A percentile compares a stretch with the other conserved stretches of the same genome.
Conservation (phyloP, 2,888 invertebrate species). For the Tineola bisselliella region DNA sequence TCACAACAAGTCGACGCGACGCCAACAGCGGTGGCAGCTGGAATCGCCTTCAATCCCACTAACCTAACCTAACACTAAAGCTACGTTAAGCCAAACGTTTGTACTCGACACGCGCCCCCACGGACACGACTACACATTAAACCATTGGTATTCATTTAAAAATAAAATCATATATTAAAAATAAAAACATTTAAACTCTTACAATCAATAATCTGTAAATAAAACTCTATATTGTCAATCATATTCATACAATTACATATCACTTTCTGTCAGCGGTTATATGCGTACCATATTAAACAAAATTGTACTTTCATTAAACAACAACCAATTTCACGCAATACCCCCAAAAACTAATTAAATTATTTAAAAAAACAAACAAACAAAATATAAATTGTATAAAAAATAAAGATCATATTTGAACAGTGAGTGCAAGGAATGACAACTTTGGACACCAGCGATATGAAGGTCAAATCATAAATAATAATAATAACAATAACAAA, state of each 20-base stretch:
- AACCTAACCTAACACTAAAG: neutral
- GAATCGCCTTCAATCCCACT: neutral
- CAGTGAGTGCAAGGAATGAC: slow-evolving; percentile 57
- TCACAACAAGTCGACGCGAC: neutral
- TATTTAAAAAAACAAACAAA: slow-evolving; percentile 15
- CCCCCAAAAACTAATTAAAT: slow-evolving; percentile 12
- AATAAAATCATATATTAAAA: neutral
- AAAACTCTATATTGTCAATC: slow-evolving; percentile 39
- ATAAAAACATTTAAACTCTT: neutral
- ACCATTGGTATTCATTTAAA: neutral
- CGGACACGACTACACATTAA: neutral
- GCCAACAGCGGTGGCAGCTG: neutral
- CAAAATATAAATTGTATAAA: slow-evolving; percentile 53
- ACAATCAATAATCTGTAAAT: slow-evolving; percentile 44
- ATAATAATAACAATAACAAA: slow-evolving; percentile 9
- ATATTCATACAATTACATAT: slow-evolving; percentile 54
- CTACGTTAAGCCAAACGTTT: neutral
- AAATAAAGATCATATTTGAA: slow-evolving; percentile 60
- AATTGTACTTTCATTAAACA: slow-evolving; percentile 61
- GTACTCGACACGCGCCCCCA: neutral
- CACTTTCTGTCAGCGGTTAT: too few relatives aligned
- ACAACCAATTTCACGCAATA: slow-evolving; percentile 32
- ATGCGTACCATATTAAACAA: neutral
- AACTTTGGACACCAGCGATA: neutral
- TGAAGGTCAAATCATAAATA: too few relatives aligned